Conservation (phyloP, 2,888 invertebrate genomes). For the Idaea aversata region DNA sequence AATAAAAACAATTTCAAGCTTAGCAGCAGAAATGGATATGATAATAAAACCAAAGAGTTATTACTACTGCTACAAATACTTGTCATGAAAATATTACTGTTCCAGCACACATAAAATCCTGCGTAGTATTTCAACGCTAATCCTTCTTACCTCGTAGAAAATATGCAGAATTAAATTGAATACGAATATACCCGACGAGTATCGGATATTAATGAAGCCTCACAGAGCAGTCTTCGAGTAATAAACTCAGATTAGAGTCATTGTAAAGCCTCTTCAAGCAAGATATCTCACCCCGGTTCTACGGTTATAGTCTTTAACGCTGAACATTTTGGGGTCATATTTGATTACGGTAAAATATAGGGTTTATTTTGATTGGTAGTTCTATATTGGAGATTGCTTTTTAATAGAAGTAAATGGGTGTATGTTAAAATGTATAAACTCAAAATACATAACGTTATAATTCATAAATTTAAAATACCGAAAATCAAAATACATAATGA, state of each 20-base stretch:
- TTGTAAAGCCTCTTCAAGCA: slow-evolving; percentile 42
- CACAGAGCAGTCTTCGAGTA: slow-evolving; percentile 41
- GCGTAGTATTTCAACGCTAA: neutral
- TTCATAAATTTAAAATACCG: too few species aligned
- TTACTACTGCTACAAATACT: neutral
- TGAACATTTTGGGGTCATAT: neutral
- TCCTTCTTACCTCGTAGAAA: neutral
- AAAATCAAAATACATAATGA: too few species aligned
- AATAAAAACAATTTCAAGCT: neutral
- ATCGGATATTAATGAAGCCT: slow-evolving; percentile 56
- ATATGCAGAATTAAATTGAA: slow-evolving; percentile 17
- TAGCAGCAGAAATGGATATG: neutral
- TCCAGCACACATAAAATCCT: neutral
- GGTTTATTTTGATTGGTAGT: slow-evolving; percentile 1
- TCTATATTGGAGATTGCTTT: slow-evolving; percentile 8
- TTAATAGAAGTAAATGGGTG: neutral
- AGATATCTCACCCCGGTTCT: slow-evolving; percentile 15
- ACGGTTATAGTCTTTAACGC: neutral
- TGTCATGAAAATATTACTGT: slow-evolving; percentile 7
- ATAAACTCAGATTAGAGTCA: slow-evolving; percentile 60
- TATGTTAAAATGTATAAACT: too few species aligned
- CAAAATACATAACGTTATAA: too few species aligned
- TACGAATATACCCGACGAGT: slow-evolving; percentile 12
- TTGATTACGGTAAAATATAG: neutral
- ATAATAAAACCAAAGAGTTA: neutral